Conservation (phyloP, 2,797 vertebrate genomes). For the Periophthalmus magnuspinnatus region DNA sequence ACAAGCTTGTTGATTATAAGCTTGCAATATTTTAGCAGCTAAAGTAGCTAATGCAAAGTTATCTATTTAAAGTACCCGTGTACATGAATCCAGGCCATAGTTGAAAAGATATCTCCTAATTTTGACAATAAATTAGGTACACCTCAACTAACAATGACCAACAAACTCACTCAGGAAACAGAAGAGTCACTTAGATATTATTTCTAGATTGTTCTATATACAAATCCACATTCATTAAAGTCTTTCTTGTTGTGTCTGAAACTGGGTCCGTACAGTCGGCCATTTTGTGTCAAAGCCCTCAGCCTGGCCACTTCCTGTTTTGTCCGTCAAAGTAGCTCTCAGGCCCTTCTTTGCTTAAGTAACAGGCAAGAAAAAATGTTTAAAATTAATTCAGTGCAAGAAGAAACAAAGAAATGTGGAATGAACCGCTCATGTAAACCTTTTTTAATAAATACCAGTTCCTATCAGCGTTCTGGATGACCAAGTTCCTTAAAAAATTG, state of each 20-base stretch:
- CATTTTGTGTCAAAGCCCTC: neutral
- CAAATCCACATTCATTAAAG: slow-evolving; percentile 91
- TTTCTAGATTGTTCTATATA: slow-evolving; percentile 83
- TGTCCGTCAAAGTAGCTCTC: neutral
- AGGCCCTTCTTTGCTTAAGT: neutral
- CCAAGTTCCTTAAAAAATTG: slow-evolving; percentile 12
- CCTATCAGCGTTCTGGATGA: slow-evolving; percentile 22
- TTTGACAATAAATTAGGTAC: slow-evolving; percentile 71
- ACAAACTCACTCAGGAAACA: slow-evolving; percentile 32
- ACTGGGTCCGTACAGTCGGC: neutral
- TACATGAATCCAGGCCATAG: slow-evolving; percentile 34
- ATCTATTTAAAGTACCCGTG: neutral
- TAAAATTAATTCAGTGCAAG: slow-evolving; percentile 27
- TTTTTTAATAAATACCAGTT: slow-evolving; percentile 64
- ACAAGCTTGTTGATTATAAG: neutral
- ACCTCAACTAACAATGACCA: slow-evolving; percentile 85
- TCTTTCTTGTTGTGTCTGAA: slow-evolving; percentile 30
- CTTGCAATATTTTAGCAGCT: neutral
- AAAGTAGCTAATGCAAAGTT: neutral
- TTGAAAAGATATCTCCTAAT: slow-evolving; percentile 74
- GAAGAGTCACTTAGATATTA: slow-evolving; percentile 67
- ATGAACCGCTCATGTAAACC: slow-evolving; percentile 59
- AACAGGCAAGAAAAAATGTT: slow-evolving; percentile 36
- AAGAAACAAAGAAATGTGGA: slow-evolving; percentile 39
- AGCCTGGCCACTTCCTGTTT: neutral